Conservation (phyloP, 2,888 invertebrate genomes). For the Cotesia congregata region DNA sequence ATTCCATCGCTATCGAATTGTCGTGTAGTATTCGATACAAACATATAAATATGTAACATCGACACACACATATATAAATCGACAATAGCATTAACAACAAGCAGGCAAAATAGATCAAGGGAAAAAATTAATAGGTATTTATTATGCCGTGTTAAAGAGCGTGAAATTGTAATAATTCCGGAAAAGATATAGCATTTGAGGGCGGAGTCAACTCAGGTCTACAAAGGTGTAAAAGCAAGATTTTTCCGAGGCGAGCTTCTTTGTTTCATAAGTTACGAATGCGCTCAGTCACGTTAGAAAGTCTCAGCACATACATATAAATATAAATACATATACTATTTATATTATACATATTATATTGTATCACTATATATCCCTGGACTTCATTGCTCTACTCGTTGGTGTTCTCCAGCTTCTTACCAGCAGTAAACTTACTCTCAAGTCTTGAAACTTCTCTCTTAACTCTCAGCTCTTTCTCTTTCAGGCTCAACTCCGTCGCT, state of each 20-base stretch:
- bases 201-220: slow-evolving; percentile 44
- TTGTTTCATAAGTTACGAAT: slow-evolving; percentile 62
- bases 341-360: neutral
- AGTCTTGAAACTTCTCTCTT: slow-evolving; percentile 3
- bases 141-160: slow-evolving; percentile 2
- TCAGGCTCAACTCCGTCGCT: slow-evolving; percentile 15
- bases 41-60: slow-evolving; percentile 1
- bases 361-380: slow-evolving; percentile 12
- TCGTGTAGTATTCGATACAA: slow-evolving; percentile 22
- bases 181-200: slow-evolving; percentile 33
- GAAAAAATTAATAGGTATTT: neutral
- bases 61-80: neutral
- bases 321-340: neutral
- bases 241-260: slow-evolving; percentile 59
- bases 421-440: slow-evolving; percentile 34
- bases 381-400: slow-evolving; percentile 40
- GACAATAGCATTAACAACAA: neutral
- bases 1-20: slow-evolving; percentile 46
- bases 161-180: slow-evolving; percentile 22
- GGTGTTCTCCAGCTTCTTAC: slow-evolving; percentile 9
- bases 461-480: neutral
- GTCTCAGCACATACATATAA: slow-evolving; percentile 51
- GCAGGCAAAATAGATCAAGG: neutral
- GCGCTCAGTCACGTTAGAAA: slow-evolving; percentile 69
- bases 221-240: slow-evolving; percentile 39